These are phyloP conservation scores for Phaethornis superciliosus DNA, from an alignment of 2,113 vertebrate species.

Conservation along the genomic window DNA sequence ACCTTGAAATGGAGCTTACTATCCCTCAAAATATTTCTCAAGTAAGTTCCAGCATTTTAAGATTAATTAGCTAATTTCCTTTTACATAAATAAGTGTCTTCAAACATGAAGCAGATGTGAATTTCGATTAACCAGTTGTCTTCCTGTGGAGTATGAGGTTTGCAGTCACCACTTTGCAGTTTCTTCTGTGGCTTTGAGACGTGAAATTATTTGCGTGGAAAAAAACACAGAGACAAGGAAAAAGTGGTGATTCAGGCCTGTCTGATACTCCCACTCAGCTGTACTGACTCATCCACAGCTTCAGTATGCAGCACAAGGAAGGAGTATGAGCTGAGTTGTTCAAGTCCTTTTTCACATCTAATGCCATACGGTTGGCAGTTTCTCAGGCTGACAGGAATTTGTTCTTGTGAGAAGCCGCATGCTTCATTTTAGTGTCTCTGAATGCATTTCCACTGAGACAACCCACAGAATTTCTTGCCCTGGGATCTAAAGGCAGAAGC, in stretches of 20 bases:
- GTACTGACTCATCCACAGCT: constrained; percentile 36
- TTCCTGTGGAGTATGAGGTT: background rate
- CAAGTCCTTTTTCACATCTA: background rate
- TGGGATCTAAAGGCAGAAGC: background rate
- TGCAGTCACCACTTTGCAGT: background rate
- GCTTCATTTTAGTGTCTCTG: background rate
- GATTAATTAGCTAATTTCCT: constrained; percentile 59
- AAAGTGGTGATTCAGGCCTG: constrained; percentile 62
- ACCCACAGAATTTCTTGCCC: background rate
- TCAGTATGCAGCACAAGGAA: background rate
- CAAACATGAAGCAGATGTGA: background rate
- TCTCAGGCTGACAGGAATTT: background rate
- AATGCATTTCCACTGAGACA: background rate
- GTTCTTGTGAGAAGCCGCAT: background rate
- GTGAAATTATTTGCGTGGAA: constrained; percentile 29
- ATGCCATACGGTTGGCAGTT: background rate
- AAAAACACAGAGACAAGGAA: background rate
- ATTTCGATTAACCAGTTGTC: constrained; percentile 15
- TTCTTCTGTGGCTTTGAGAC: background rate
- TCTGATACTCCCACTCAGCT: constrained; percentile 63
- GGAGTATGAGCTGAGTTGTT: constrained; percentile 11
- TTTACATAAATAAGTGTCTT: constrained; percentile 8
- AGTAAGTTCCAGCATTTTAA: constrained; percentile 22
- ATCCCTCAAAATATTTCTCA: background rate
- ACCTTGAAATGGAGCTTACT: background rate